A percentile compares a stretch with the other conserved stretches of the same genome.
Evolutionary conservation across 1,140 invertebrate species (phyloP).

Genomic region (Hydropsyche tenuis): DNA sequence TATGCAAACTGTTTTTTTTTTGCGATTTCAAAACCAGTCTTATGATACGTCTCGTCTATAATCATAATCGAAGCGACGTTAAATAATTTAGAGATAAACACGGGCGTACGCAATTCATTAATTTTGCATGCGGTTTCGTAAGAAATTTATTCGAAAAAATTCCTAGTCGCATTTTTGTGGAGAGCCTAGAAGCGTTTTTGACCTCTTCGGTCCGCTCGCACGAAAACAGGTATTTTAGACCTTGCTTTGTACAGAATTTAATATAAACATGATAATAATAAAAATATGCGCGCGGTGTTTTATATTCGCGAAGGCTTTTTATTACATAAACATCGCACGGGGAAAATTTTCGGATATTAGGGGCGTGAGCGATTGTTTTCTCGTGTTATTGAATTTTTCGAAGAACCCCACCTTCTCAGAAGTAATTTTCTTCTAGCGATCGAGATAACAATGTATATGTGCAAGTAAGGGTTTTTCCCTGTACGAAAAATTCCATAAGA

Average conservation of each 20-base stretch:
- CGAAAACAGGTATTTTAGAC: no score
- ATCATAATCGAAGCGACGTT: neutral
- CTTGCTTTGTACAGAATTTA: no score
- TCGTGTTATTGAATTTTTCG: no score
- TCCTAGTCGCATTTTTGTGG: neutral
- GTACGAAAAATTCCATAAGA: slow-evolving; percentile 22
- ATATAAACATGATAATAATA: no score
- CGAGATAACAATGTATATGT: slow-evolving; percentile 7
- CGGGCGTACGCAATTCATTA: neutral
- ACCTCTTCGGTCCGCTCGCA: neutral
- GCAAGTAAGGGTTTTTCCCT: slow-evolving; percentile 20
- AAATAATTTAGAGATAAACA: slow-evolving; percentile 1
- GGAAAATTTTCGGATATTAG: no score
- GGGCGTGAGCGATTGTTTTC: no score
- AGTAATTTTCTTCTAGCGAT: neutral
- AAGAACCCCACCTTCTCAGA: neutral
- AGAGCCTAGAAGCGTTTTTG: neutral
- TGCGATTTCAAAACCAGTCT: no score
- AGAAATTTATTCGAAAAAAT: neutral
- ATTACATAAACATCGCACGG: no score
- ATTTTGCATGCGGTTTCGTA: slow-evolving; percentile 5
- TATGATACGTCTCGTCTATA: neutral
- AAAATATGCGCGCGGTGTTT: no score
- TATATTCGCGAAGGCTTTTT: no score
- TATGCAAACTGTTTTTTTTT: no score